A percentile compares a stretch with the other conserved stretches of the same genome.
Evolutionary conservation across 2,888 invertebrate species (phyloP).

Genomic region (Stenodema calcarata): DNA sequence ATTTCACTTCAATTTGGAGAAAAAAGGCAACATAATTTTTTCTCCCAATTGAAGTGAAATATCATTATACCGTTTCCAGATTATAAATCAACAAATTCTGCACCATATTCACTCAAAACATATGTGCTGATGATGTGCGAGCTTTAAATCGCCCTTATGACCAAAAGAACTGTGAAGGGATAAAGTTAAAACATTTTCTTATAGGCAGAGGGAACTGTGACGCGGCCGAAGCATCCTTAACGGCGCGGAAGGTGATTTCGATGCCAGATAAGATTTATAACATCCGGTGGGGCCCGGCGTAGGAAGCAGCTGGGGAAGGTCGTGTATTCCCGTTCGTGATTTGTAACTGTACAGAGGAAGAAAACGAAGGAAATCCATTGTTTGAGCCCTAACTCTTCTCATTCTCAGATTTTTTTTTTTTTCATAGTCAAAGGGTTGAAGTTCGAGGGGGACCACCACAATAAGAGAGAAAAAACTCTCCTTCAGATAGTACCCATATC

Average conservation of each 20-base stretch:
- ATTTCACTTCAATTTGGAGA: no score
- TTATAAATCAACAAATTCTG: no score
- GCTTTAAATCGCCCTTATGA: neutral
- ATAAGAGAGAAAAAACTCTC: neutral
- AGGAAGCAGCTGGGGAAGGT: neutral
- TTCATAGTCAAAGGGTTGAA: neutral
- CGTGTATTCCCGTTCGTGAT: neutral
- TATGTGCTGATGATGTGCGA: neutral
- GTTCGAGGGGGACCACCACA: neutral
- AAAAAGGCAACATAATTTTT: no score
- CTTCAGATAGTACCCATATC: neutral
- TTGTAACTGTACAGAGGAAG: neutral
- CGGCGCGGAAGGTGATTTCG: constrained; percentile 9
- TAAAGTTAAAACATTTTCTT: neutral
- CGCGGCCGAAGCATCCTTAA: neutral
- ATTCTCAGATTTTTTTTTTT: neutral
- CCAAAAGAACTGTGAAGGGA: neutral
- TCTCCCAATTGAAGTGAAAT: no score
- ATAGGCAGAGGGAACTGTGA: neutral
- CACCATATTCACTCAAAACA: no score
- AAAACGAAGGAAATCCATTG: neutral
- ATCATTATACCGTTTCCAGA: no score
- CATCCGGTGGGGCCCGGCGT: neutral
- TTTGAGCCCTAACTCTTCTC: neutral
- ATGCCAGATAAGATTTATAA: constrained; percentile 8